Evolutionary conservation across 1,140 invertebrate species (phyloP).

Genomic region (Micrasema minimum): DNA sequence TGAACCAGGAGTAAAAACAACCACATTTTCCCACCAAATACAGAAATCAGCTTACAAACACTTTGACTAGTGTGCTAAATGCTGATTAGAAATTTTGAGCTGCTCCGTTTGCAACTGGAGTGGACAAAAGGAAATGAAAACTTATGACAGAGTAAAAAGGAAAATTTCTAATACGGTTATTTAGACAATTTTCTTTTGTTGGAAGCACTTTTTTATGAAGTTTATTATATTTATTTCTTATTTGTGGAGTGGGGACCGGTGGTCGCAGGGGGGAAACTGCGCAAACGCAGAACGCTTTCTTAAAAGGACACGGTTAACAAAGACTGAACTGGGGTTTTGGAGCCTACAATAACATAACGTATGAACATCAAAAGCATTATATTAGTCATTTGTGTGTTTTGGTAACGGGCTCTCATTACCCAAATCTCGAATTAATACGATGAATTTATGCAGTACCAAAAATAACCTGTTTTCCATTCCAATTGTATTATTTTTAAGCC

Average conservation of each 20-base stretch:
- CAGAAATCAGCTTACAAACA: background rate
- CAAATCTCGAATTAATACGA: too few relatives aligned
- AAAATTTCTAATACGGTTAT: too few relatives aligned
- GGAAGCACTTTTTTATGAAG: too few relatives aligned
- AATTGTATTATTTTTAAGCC: too few relatives aligned
- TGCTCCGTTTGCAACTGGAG: background rate
- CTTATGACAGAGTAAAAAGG: too few relatives aligned
- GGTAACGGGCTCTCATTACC: conserved; percentile 33
- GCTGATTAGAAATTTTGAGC: background rate
- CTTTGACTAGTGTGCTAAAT: background rate
- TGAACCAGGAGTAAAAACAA: background rate
- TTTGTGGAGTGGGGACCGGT: background rate
- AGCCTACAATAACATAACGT: conserved; percentile 23
- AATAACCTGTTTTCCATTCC: too few relatives aligned
- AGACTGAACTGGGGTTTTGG: conserved; percentile 35
- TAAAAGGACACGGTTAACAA: conserved; percentile 45
- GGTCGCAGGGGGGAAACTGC: conserved; percentile 28
- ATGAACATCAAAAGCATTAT: conserved; percentile 11
- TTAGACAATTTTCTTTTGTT: too few relatives aligned
- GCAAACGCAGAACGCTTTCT: conserved; percentile 25
- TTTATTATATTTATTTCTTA: background rate
- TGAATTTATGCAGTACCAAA: too few relatives aligned
- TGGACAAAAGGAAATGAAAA: too few relatives aligned
- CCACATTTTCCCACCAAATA: background rate
- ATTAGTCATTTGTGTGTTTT: conserved; percentile 3